Base-by-base conservation (phyloP, 2,888 invertebrate species). In the Tinea trinotella region DNA sequence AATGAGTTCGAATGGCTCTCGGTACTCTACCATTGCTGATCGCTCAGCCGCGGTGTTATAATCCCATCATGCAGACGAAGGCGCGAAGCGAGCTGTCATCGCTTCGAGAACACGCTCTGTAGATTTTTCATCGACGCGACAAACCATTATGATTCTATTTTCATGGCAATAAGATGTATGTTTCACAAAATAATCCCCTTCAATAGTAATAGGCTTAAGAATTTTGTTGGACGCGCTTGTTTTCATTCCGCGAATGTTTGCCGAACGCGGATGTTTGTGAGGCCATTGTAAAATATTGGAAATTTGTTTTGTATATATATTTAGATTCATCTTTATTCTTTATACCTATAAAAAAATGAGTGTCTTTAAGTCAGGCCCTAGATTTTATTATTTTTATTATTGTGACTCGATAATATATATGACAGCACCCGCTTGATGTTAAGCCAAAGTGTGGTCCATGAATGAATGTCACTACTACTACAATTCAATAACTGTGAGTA, bases 1-100 rank as follows among this genome's bases (percentile, higher is more conserved):
- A 77, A 72, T 66, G 78, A 63, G 57, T 71, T 65, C 67, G 74
- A 85, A 84, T 83, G 66, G 74, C 62, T 65, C 64, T 60, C 67
- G 63, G 65, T 65, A 67, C 70, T 73, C 61, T 65, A 68, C 73
- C 75, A 90, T 90, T 88, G 87, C 79, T 78, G 79, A 64, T 84
- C 89, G 88, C 74, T 87, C 89, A 90, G 87, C 87, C 90, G 90
- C 88, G 85, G 82, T 68, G 84, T 74, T 67, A 85, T 91, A 91
- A 91, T 91, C 91, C 87, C 89, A 90, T 91, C 90, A 90, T 54
- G 57, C 67, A n/a, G 12, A 57, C 68, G 30, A 19, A 52, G 63
- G 64, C 68, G 66, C 66, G 64, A 57, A 68, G 67, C 65, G 68
- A 62, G 64, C 66, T 62, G 64, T 61, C 60, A 61, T 19, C 57